Percentiles rank a stretch among this genome's conserved stretches.
Conservation (phyloP, 2,888 invertebrate genomes). For the Parochlus steinenii region DNA sequence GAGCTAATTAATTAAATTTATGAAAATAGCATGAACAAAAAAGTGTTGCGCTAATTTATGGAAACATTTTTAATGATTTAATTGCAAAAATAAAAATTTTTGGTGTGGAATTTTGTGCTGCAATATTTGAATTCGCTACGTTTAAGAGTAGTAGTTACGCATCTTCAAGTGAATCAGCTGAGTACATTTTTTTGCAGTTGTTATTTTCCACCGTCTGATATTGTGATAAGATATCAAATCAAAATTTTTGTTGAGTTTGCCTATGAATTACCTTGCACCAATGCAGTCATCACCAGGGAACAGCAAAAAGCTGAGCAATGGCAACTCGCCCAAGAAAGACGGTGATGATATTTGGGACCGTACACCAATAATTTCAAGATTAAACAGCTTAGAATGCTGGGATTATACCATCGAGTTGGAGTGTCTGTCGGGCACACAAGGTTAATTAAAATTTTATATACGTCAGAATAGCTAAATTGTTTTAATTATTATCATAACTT, state of each 20-base stretch:
- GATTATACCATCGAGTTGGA: constrained; percentile 73
- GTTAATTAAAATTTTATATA: constrained; percentile 26
- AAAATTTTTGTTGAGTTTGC: not conserved
- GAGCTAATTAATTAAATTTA: no score
- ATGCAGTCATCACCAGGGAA: not conserved
- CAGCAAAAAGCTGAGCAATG: constrained; percentile 6
- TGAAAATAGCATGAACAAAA: no score
- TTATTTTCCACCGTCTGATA: no score
- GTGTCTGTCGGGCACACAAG: constrained; percentile 61
- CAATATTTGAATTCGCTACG: no score
- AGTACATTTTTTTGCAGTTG: not conserved
- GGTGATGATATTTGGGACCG: constrained; percentile 10
- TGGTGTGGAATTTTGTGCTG: not conserved
- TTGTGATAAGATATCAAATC: no score
- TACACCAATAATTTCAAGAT: constrained; percentile 20
- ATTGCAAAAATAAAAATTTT: not conserved
- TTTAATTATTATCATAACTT: not conserved
- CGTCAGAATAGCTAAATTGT: not conserved
- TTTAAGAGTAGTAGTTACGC: no score
- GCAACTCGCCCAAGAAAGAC: not conserved
- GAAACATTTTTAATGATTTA: no score
- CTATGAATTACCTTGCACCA: constrained; percentile 1
- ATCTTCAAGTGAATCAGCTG: not conserved
- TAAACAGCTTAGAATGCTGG: constrained; percentile 65
- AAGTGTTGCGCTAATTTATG: no score